phyloP scores from a whole-genome alignment of 2,113 vertebrate genomes.

The Callocephalon fimbriatum region DNA sequence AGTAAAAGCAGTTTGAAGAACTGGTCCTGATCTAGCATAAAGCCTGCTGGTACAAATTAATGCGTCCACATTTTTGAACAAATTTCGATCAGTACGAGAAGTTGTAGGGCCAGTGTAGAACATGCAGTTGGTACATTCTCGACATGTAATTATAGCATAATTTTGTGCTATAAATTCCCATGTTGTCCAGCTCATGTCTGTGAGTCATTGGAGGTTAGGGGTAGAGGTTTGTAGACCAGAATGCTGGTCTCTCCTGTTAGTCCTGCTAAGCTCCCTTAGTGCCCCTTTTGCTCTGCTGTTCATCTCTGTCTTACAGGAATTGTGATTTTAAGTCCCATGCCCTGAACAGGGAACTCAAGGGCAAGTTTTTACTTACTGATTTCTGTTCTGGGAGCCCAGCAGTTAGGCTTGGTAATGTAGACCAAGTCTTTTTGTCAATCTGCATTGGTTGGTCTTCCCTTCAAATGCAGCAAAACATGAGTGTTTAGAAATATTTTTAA shows the following conservation, averaged over 20 bases:
- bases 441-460: background rate
- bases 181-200: accelerated
- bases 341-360: background rate
- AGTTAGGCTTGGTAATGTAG: background rate
- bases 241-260: background rate
- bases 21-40: background rate
- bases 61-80: background rate
- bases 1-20: background rate
- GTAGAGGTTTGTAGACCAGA: background rate
- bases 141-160: too few relatives aligned
- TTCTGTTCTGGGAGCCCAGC: background rate
- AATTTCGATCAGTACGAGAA: background rate
- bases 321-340: background rate
- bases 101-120: background rate
- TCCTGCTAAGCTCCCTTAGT: background rate
- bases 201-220: background rate
- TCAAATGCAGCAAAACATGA: background rate
- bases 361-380: background rate
- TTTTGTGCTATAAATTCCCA: background rate
- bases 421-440: background rate
- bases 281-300: background rate
- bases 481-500: background rate
- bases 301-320: background rate
- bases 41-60: background rate
- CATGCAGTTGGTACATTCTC: background rate